Evolutionary conservation across 1,140 invertebrate genomes (phyloP).

Genomic region (Euura lappo): DNA sequence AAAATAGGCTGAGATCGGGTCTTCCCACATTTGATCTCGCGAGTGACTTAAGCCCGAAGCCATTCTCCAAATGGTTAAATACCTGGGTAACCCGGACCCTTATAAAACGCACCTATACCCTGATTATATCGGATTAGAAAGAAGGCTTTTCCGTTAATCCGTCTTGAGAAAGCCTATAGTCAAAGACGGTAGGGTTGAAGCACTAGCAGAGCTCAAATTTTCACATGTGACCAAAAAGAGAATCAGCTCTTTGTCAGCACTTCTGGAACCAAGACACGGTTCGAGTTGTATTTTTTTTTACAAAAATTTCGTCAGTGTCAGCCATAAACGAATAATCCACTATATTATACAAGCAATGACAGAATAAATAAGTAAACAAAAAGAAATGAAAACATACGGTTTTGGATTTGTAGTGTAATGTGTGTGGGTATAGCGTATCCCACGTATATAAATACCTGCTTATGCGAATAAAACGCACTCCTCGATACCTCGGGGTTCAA

Average conservation of each 20-base stretch:
- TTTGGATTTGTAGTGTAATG: too few relatives aligned
- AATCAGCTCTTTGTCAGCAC: too few relatives aligned
- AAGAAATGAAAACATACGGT: too few relatives aligned
- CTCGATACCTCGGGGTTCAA: background rate
- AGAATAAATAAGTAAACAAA: too few relatives aligned
- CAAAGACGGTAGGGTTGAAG: too few relatives aligned
- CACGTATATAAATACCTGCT: background rate
- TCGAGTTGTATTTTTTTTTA: too few relatives aligned
- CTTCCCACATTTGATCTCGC: background rate
- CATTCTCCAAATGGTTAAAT: background rate
- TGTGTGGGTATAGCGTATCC: background rate
- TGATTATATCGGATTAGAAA: background rate
- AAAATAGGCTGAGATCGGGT: background rate
- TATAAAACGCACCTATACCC: background rate
- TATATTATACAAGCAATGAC: too few relatives aligned
- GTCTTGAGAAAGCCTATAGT: background rate
- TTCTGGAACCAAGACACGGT: too few relatives aligned
- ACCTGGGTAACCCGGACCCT: background rate
- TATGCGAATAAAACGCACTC: background rate
- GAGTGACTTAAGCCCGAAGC: background rate
- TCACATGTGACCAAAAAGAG: too few relatives aligned
- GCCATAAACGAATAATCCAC: too few relatives aligned
- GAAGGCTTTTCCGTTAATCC: background rate
- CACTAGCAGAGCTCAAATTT: too few relatives aligned
- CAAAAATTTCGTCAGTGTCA: too few relatives aligned